Evolutionary conservation across 2,797 vertebrate genomes (phyloP), one percentile per base, ranked within the genome.

Genomic region (Emydoidea blandingii): DNA sequence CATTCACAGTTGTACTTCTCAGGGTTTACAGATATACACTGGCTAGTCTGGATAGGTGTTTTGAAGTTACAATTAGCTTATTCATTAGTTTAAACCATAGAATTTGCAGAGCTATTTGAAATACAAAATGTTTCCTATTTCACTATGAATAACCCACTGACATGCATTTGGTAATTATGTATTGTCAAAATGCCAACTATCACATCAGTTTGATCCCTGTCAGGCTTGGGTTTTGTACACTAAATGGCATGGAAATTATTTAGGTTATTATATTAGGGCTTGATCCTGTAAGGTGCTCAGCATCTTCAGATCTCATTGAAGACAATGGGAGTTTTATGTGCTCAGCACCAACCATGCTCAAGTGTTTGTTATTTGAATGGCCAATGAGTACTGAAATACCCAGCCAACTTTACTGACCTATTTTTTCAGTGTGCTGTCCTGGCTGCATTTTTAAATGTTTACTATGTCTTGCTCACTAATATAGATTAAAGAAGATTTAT

Each of bases 101-200:
- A 12, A 54, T 41, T 79, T 52, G 29, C 12, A 21, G 49, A 34
- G 50, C 31, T 29, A n/a, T 7, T 2, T 37, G 81, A 8, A 1
- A 31, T 23, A 1, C 41, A 12, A 62, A 53, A 29, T 2, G 34
- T 0, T 52, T 54, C 44, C 34, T 18, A 10, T 2, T 83, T n/a
- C 0, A 1, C 1, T 18, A 34, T 19, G 54, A 5, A 2, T 37
- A 91, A 27, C 25, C 86, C 27, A 0, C 19, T 8, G 53, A 4
- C 0, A 21, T 5, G 3, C 2, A 0, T 2, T 37, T 1, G 44
- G 53, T 25, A 41, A 0, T 19, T 49, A 8, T 47, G 57, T 56
- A 1, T 34, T 44, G 12, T 8, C 62, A 3, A 2, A 2, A 5
- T 1, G 1, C 29, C 74, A 74, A 44, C 72, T 25, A 25, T 47